Evolutionary conservation across 1,140 invertebrate species (phyloP), one percentile per base, ranked within the genome.

Genomic region (Plodia interpunctella): DNA sequence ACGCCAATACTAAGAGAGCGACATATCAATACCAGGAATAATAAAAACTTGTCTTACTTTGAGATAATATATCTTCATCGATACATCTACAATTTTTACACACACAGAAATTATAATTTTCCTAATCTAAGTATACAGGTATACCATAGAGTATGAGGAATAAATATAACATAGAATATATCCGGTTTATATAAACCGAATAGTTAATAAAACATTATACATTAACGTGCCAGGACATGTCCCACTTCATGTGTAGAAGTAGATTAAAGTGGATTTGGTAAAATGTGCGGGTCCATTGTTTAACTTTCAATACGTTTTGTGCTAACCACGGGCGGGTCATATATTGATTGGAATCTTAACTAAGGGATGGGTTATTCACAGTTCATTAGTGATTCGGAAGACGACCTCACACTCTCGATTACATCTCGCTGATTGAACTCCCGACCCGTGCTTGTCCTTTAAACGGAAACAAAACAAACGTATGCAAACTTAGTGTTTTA

Each of bases 371-470:
- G 64, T 59, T 66, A 68, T 66, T 68, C 60, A 68, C 72, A 70
- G 61, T 63, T 74, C 62, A 71, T 74, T 71, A 71, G 66, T 60
- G 52, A 68, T 71, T 70, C 62, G 52, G 55, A 61, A 68, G 52
- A 51, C 50, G 35, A 38, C 38, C 58, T 32, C 57, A 15, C 64
- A 21, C 50, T 54, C 51, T 21, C 57, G 59, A 66, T 69, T 66
- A 65, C 60, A 70, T 65, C 63, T 67, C 62, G 55, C 25, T 62
- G 49, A 66, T 59, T 58, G 57, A 58, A 60, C 54, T 53, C 49
- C 49, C n/a, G 20, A 51, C 20, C 49, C 49, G 49, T 51, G 2
- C 19, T 19, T 51, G 20, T 51, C 20, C 18, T 21, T 51, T 13
- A 20, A 18, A 11, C 20, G 20, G 5, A 51, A 51, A 5, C 19